Evolutionary conservation across 2,888 invertebrate species (phyloP).

Genomic region (Rhingia campestris): DNA sequence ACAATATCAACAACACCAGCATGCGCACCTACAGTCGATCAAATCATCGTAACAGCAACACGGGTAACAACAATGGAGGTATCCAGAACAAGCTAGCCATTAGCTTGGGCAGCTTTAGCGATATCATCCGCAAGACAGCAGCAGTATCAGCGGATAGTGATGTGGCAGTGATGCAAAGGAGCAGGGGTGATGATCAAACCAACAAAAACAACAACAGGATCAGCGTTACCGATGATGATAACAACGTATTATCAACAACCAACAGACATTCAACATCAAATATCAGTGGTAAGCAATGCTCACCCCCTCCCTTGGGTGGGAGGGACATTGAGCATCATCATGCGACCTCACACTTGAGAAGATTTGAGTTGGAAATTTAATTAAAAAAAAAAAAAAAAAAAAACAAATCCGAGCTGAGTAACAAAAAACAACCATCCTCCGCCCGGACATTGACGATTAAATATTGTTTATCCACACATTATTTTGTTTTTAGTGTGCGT

Average conservation of each 20-base stretch:
- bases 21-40: conserved; percentile 67
- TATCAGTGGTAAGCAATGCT: conserved; percentile 76
- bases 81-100: conserved; percentile 76
- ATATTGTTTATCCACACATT: conserved; percentile 27
- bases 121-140: conserved; percentile 82
- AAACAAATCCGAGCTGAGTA: not conserved
- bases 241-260: conserved; percentile 66
- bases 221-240: conserved; percentile 74
- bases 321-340: conserved; percentile 86
- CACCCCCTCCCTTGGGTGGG: conserved; percentile 86
- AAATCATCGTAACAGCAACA: conserved; percentile 43
- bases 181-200: conserved; percentile 68
- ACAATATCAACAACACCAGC: conserved; percentile 74
- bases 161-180: conserved; percentile 58
- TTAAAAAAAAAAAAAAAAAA: conserved; percentile 17
- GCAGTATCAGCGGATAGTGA: conserved; percentile 82
- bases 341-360: conserved; percentile 83
- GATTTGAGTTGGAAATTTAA: conserved; percentile 85
- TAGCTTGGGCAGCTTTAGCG: conserved; percentile 77
- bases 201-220: conserved; percentile 66
- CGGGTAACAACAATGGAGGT: conserved; percentile 38
- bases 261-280: conserved; percentile 62
- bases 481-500: not conserved
- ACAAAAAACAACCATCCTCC: conserved; percentile 19
- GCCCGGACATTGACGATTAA: conserved; percentile 24